Conservation (phyloP, 2,888 invertebrate species). For the Exephanes ischioxanthus region DNA sequence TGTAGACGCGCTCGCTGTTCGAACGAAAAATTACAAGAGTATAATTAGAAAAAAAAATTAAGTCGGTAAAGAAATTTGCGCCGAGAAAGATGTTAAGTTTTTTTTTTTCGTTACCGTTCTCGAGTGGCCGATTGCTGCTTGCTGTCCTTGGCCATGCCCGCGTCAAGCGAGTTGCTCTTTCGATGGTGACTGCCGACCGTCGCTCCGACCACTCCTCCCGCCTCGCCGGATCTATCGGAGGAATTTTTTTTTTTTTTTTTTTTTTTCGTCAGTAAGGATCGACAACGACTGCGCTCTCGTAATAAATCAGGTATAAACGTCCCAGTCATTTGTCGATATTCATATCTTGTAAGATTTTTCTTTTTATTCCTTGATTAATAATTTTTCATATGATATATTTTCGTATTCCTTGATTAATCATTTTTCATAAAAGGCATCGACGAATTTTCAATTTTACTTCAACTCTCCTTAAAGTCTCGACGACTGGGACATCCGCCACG, state of each 20-base stretch:
- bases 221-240: constrained; percentile 79
- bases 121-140: constrained; percentile 85
- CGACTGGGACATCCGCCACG: constrained; percentile 22
- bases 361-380: too few relatives aligned
- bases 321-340: not conserved
- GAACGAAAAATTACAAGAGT: not conserved
- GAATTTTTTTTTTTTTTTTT: constrained; percentile 26
- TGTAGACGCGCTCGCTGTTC: constrained; percentile 80
- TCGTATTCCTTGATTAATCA: not conserved
- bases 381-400: not conserved
- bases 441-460: constrained; percentile 5
- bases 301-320: not conserved
- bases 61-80: not conserved
- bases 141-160: constrained; percentile 86
- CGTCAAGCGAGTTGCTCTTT: constrained; percentile 94
- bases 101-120: constrained; percentile 84
- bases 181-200: constrained; percentile 87
- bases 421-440: not conserved
- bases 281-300: not conserved
- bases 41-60: constrained; percentile 25
- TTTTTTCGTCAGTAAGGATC: constrained; percentile 14
- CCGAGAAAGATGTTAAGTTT: constrained; percentile 25
- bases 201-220: constrained; percentile 77
- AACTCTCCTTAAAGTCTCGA: not conserved
- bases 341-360: too few relatives aligned